Conservation (phyloP, 2,888 invertebrate genomes). For the Pecten maximus region DNA sequence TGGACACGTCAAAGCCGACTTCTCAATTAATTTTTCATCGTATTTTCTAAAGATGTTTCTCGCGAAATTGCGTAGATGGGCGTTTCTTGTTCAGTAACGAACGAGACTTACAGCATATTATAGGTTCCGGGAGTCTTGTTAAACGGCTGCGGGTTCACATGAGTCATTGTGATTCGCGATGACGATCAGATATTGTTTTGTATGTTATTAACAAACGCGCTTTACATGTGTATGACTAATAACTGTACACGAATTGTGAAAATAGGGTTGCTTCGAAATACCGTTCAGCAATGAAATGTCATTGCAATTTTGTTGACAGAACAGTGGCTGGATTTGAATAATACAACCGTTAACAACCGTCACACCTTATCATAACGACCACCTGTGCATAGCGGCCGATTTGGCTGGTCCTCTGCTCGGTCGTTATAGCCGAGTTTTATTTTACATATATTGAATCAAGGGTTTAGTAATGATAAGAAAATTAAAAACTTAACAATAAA, state of each 20-base stretch:
- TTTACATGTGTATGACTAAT: slow-evolving; percentile 18
- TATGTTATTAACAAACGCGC: background rate
- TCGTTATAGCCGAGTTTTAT: no score
- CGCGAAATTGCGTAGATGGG: background rate
- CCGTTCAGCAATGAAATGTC: no score
- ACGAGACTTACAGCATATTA: background rate
- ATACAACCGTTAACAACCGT: no score
- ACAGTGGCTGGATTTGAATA: no score
- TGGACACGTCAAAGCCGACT: background rate
- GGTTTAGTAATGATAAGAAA: no score
- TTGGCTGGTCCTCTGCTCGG: no score
- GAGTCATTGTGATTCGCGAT: background rate
- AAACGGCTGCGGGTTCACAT: background rate
- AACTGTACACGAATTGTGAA: background rate
- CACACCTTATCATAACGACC: no score
- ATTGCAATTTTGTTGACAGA: no score
- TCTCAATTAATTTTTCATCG: slow-evolving; percentile 27
- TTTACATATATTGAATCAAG: no score
- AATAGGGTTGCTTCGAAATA: no score
- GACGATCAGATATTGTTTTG: background rate
- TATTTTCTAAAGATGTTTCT: background rate
- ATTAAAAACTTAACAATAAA: no score
- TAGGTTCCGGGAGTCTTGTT: background rate
- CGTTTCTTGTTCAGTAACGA: background rate
- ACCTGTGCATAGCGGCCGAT: no score